Percentiles rank a stretch among this genome's conserved stretches.
Conservation (phyloP, 2,888 invertebrate genomes). For the Linnaemya tessellans region DNA sequence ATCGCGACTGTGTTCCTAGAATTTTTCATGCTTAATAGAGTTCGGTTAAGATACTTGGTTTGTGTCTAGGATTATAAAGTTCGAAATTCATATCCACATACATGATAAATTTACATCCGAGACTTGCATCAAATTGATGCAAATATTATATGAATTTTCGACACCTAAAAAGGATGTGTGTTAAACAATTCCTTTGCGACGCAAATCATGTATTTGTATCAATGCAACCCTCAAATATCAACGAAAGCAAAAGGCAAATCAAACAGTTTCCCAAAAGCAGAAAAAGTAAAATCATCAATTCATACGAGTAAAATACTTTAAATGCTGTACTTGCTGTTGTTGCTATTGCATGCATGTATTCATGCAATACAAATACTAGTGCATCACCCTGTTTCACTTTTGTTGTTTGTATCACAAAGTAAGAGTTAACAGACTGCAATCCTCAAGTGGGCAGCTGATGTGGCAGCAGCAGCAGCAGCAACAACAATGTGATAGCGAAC, state of each 20-base stretch:
- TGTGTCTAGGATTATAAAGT: no score
- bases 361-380: constrained; percentile 50
- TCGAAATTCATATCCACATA: no score
- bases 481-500: constrained; percentile 53
- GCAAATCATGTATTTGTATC: neutral
- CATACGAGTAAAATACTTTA: constrained; percentile 27
- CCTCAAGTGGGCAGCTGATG: constrained; percentile 66
- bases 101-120: no score
- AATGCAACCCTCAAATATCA: neutral
- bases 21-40: no score
- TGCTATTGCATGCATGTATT: constrained; percentile 45
- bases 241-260: neutral
- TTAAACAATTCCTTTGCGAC: neutral
- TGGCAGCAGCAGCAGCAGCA: constrained; percentile 45
- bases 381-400: constrained; percentile 48
- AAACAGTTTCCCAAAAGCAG: neutral
- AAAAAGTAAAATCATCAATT: constrained; percentile 22
- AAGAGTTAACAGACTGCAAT: constrained; percentile 70
- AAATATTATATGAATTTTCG: neutral
- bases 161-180: neutral
- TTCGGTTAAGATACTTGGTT: no score
- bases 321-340: constrained; percentile 13
- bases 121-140: no score
- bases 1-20: no score
- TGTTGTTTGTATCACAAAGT: constrained; percentile 45